phyloP scores from a whole-genome alignment of 2,888 invertebrate genomes.

The Exephanes ischioxanthus region DNA sequence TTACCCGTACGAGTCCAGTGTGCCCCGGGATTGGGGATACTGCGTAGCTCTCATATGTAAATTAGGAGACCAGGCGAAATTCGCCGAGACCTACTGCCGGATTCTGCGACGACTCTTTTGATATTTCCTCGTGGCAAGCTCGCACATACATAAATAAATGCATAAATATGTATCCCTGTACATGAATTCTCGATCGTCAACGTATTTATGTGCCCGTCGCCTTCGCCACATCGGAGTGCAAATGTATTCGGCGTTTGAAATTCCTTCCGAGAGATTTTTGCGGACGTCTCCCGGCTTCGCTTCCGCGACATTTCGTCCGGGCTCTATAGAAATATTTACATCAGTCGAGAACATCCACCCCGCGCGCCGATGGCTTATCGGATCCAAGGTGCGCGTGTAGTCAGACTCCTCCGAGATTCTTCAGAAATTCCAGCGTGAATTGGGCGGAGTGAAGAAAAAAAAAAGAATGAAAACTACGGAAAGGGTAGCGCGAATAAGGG shows the following conservation, averaged over 20 bases:
- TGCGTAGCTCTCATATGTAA: slow-evolving; percentile 24
- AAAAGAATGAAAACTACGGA: slow-evolving; percentile 8
- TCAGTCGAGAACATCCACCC: neutral
- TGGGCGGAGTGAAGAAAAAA: slow-evolving; percentile 43
- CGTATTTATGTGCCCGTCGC: slow-evolving; percentile 38
- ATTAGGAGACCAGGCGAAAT: slow-evolving; percentile 17
- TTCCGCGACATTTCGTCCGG: slow-evolving; percentile 21
- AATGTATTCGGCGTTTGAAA: slow-evolving; percentile 53
- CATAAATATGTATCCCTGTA: neutral
- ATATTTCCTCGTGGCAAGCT: slow-evolving; percentile 17
- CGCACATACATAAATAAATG: neutral
- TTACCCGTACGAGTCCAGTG: neutral
- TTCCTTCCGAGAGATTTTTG: slow-evolving; percentile 45
- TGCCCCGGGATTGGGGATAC: neutral
- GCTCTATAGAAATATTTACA: slow-evolving; percentile 42
- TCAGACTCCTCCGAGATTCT: neutral
- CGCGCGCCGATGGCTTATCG: slow-evolving; percentile 19
- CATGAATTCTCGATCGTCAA: slow-evolving; percentile 11
- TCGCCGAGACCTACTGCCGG: slow-evolving; percentile 17
- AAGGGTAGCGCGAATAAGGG: slow-evolving; percentile 68
- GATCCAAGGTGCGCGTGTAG: slow-evolving; percentile 12
- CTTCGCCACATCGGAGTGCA: slow-evolving; percentile 41
- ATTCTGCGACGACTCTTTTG: slow-evolving; percentile 16
- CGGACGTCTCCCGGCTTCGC: slow-evolving; percentile 20
- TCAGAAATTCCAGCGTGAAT: slow-evolving; percentile 56